A percentile compares a stretch with the other conserved stretches of the same genome.
These are phyloP conservation scores for Channa maculata DNA, from an alignment of 2,113 vertebrate species.

Conservation along the genomic window DNA sequence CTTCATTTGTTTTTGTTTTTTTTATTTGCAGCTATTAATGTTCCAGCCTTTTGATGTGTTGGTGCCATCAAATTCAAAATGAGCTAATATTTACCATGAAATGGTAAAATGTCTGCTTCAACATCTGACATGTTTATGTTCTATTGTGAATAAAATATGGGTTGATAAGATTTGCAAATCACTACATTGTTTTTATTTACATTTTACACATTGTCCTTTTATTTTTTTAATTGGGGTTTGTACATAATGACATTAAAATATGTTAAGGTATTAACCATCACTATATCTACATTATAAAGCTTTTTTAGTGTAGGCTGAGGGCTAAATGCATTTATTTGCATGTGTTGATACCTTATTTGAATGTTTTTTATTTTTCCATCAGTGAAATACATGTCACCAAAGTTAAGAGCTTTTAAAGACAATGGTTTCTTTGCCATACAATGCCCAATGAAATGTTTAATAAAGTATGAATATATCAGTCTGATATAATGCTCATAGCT, in stretches of 20 bases:
- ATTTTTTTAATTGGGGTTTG: too few relatives aligned
- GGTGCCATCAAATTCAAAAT: too few relatives aligned
- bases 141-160: too few relatives aligned
- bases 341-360: slow-evolving; percentile 49
- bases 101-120: too few relatives aligned
- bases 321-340: slow-evolving; percentile 68
- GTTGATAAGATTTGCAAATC: too few relatives aligned
- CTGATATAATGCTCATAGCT: slow-evolving; percentile 5
- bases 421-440: slow-evolving; percentile 37
- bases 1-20: too few relatives aligned
- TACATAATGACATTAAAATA: slow-evolving; percentile 50
- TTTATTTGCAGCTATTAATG: too few relatives aligned
- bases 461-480: slow-evolving; percentile 57
- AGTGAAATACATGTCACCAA: slow-evolving; percentile 50
- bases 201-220: too few relatives aligned
- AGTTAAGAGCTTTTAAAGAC: slow-evolving; percentile 38
- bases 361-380: slow-evolving; percentile 30
- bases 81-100: too few relatives aligned
- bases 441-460: slow-evolving; percentile 58
- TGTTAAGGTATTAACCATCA: slow-evolving; percentile 55
- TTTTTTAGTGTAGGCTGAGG: slow-evolving; percentile 39
- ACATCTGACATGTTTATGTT: too few relatives aligned
- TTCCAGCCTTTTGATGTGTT: too few relatives aligned
- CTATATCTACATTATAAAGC: slow-evolving; percentile 56
- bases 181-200: too few relatives aligned